Evolutionary conservation across 2,113 vertebrate genomes (phyloP), one percentile per base, ranked within the genome.

Genomic region (Corythornis cristatus): DNA sequence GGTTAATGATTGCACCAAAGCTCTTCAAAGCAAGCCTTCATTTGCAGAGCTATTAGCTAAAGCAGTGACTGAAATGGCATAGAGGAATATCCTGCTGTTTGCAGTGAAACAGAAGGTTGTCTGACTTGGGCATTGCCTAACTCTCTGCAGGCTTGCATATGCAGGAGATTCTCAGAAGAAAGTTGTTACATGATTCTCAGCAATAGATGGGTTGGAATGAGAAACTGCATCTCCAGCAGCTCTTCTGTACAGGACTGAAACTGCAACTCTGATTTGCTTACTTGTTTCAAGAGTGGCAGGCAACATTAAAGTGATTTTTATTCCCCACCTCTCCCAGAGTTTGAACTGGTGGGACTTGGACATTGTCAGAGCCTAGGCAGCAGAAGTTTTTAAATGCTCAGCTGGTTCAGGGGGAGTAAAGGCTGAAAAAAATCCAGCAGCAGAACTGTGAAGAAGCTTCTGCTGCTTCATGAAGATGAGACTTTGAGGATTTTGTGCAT

Each of bases 1-100:
- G 72, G 93, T 96, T 96, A 95, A 94, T 93, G 91, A 90, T 91
- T 96, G 88, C 90, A 90, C 90, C 64, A 43, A 94, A 94, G 83
- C 93, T 94, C 93, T 80, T 96, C 91, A 80, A 89, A 89, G 75
- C 83, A 91, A 96, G 83, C 85, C 71, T 93, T 96, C 83, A 86
- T 95, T 94, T 96, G 54, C 83, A 86, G 92, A 89, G 22, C 78
- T 82, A 86, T 85, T 95, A 94, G 93, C 90, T 94, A 64, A 96
- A 60, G 8, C 2, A 2, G 65, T 76, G 67, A 77, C 90, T 95
- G 90, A 77, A 89, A 83, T 86, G 85, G 88, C 79, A 82, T 93
- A 74, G 86, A 96, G 79, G 75, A 94, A 88, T 91, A 93, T 91
- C 85, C 88, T 90, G 79, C 93, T 93, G 85, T 77, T 89, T 88